Evolutionary conservation across 2,113 vertebrate species (phyloP).

Genomic region (Coracopsis vasa): DNA sequence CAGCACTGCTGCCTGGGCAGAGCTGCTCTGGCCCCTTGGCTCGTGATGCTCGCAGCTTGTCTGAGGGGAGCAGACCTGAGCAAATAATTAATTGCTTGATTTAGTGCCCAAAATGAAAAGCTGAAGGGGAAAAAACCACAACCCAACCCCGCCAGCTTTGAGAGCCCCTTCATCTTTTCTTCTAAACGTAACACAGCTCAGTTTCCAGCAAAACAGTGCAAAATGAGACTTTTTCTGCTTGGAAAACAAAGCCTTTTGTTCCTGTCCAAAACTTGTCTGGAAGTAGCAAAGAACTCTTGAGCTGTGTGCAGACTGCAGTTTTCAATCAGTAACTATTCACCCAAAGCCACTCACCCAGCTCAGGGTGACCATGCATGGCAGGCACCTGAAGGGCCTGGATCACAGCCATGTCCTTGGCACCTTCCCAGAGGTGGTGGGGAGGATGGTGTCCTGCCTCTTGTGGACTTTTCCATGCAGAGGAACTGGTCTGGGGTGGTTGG

Average conservation of each 20-base stretch:
- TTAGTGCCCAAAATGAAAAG: constrained; percentile 26
- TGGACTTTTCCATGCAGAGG: neutral
- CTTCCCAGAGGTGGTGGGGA: neutral
- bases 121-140: neutral
- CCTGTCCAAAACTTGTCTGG: neutral
- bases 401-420: neutral
- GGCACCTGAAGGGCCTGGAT: constrained; percentile 12
- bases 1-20: neutral
- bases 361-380: neutral
- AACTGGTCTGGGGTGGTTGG: neutral
- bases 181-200: neutral
- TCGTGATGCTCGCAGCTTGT: neutral
- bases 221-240: constrained; percentile 9
- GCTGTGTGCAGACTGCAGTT: constrained; percentile 15
- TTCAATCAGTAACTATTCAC: constrained; percentile 36
- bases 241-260: neutral
- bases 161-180: neutral
- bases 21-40: neutral
- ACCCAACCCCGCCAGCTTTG: neutral
- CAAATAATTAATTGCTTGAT: constrained; percentile 45
- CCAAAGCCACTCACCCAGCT: neutral
- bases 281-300: neutral
- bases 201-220: neutral
- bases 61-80: constrained; percentile 9
- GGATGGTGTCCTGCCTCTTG: neutral